These are phyloP conservation scores for Caenorhabditis afra DNA, from an alignment of 2,888 invertebrate genomes.

Conservation along the genomic window DNA sequence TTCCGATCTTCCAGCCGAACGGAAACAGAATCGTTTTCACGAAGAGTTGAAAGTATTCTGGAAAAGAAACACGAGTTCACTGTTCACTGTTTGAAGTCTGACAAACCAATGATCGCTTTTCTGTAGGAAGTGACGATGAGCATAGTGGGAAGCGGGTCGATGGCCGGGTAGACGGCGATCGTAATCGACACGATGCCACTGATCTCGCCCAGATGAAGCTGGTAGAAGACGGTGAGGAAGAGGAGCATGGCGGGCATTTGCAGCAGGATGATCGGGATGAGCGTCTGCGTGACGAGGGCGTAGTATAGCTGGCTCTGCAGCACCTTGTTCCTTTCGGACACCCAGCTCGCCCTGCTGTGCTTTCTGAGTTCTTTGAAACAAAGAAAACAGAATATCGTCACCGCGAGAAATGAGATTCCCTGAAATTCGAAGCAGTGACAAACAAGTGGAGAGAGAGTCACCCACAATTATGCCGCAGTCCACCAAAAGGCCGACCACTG, in stretches of 20 bases:
- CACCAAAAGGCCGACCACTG: not conserved
- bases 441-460: not conserved
- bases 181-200: conserved; percentile 22
- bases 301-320: conserved; percentile 26
- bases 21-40: no score
- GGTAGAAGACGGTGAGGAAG: not conserved
- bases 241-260: conserved; percentile 9
- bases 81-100: not conserved
- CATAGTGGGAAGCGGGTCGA: conserved; percentile 26
- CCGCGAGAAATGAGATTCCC: conserved; percentile 3
- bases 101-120: conserved; percentile 2
- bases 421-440: not conserved
- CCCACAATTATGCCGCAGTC: conserved; percentile 5
- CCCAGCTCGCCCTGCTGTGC: not conserved
- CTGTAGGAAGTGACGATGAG: conserved; percentile 15
- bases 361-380: conserved; percentile 3
- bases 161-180: conserved; percentile 29
- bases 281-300: conserved; percentile 22
- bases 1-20: no score
- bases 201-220: not conserved
- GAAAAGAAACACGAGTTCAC: not conserved
- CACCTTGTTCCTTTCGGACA: conserved; percentile 3
- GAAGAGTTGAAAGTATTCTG: not conserved
- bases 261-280: conserved; percentile 27
- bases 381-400: not conserved